Percentiles rank a stretch among this genome's conserved stretches.
Conservation (phyloP, 2,113 vertebrate species). For the Atrichornis clamosus region DNA sequence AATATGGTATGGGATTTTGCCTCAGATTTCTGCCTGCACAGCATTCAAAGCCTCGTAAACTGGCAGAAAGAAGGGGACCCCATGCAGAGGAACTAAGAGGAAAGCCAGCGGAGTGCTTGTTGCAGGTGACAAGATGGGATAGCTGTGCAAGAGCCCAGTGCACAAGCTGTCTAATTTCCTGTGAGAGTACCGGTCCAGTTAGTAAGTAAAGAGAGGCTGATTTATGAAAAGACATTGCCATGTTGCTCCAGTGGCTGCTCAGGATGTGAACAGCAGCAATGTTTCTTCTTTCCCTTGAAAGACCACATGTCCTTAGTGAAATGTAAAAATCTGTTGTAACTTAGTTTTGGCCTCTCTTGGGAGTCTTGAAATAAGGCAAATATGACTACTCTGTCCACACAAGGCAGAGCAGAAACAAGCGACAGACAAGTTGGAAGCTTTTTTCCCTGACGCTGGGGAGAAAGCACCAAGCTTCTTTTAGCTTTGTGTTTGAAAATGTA, state of each 20-base stretch:
- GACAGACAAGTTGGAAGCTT: neutral
- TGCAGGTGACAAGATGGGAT: neutral
- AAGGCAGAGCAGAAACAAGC: neutral
- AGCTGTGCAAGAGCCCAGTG: neutral
- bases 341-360: neutral
- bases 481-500: neutral
- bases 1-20: neutral
- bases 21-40: neutral
- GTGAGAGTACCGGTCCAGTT: neutral
- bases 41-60: neutral
- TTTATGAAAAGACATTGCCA: neutral
- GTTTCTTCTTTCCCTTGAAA: neutral
- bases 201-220: neutral
- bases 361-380: neutral
- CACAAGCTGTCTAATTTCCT: neutral
- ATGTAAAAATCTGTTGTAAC: slow-evolving; percentile 3
- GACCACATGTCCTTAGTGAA: neutral
- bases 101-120: neutral
- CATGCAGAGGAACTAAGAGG: neutral
- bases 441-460: neutral
- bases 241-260: neutral
- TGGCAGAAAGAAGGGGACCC: neutral
- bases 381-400: neutral
- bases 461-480: neutral
- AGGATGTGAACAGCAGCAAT: neutral